These are phyloP conservation scores for Fabriciana adippe DNA, from an alignment of 2,888 invertebrate species.

Conservation along the genomic window DNA sequence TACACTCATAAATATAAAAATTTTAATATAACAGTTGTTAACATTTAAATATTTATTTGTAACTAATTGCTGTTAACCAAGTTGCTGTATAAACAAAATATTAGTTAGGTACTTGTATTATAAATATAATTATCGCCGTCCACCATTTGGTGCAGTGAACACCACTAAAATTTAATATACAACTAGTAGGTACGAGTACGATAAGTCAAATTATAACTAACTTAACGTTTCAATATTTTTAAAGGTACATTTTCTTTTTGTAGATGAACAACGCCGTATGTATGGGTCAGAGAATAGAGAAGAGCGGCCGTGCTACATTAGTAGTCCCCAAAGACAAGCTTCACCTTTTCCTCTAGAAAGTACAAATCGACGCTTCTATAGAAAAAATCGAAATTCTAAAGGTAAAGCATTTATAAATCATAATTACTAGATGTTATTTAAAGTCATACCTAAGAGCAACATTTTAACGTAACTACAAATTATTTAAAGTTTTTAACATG, in stretches of 20 bases:
- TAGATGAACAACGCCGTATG: conserved; percentile 85
- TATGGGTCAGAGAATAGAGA: conserved; percentile 89
- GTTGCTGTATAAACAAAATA: too few relatives aligned
- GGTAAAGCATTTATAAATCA: conserved; percentile 47
- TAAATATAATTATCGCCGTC: too few relatives aligned
- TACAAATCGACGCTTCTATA: conserved; percentile 82
- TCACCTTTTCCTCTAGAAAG: conserved; percentile 88
- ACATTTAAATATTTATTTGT: too few relatives aligned
- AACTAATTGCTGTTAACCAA: too few relatives aligned
- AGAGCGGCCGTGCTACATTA: conserved; percentile 72
- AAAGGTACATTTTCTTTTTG: conserved; percentile 19
- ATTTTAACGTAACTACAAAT: too few relatives aligned
- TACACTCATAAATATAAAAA: too few relatives aligned
- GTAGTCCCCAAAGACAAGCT: conserved; percentile 85
- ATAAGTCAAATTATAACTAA: conserved; percentile 46
- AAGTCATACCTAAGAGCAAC: background rate
- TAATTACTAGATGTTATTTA: background rate
- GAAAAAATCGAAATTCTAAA: conserved; percentile 74
- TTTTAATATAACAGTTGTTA: too few relatives aligned
- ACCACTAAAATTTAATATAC: too few relatives aligned
- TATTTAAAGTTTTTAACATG: too few relatives aligned
- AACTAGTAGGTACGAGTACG: too few relatives aligned
- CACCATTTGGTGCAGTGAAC: too few relatives aligned
- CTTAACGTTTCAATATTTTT: conserved; percentile 32
- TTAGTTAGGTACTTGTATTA: too few relatives aligned